These are phyloP conservation scores for Pseudomyrmex cubaensis DNA, from an alignment of 1,140 invertebrate species.

Conservation along the genomic window DNA sequence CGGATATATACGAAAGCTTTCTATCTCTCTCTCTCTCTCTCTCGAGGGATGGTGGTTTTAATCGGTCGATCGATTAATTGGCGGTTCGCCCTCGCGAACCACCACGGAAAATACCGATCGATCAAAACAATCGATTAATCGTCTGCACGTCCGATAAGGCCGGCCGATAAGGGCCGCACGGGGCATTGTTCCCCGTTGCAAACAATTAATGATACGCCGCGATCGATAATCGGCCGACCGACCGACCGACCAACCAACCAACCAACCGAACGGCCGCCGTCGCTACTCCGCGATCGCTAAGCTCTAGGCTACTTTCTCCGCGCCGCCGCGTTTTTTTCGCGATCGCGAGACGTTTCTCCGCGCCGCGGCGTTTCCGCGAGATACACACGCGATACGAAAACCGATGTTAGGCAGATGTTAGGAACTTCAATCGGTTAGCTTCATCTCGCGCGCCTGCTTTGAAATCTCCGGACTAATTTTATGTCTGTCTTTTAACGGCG, in stretches of 20 bases:
- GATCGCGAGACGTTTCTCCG: constrained; percentile 33
- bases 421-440: background rate
- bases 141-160: constrained; percentile 42
- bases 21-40: too few species aligned
- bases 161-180: constrained; percentile 25
- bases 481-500: too few species aligned
- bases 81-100: constrained; percentile 31
- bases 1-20: constrained; percentile 12
- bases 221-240: constrained; percentile 45
- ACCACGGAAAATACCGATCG: constrained; percentile 52
- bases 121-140: constrained; percentile 51
- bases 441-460: background rate
- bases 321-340: background rate
- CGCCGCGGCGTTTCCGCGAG: constrained; percentile 23
- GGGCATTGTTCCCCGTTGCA: constrained; percentile 51
- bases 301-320: constrained; percentile 41
- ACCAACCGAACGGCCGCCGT: too few species aligned
- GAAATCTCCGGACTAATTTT: too few species aligned
- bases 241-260: too few species aligned
- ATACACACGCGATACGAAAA: constrained; percentile 13
- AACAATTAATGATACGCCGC: constrained; percentile 59
- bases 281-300: constrained; percentile 28
- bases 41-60: constrained; percentile 23
- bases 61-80: constrained; percentile 59
- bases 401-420: background rate